Conservation (phyloP, 2,888 invertebrate species). For the Camptogramma bilineatum region DNA sequence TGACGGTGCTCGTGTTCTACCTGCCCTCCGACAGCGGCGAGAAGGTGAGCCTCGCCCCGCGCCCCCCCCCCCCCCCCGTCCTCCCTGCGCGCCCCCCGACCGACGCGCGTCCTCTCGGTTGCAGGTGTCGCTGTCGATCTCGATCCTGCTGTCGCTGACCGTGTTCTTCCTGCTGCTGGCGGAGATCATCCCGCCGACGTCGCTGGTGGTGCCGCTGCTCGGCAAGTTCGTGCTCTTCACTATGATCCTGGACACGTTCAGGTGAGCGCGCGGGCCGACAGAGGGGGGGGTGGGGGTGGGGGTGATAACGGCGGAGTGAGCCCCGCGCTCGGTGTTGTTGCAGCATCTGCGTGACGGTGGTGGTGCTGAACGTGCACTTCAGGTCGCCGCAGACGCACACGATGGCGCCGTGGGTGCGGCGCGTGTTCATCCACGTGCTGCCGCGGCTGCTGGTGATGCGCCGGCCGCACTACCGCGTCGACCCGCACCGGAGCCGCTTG, state of each 20-base stretch:
- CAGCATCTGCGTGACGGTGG: constrained; percentile 97
- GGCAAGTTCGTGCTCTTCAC: constrained; percentile 98
- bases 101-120: constrained; percentile 40
- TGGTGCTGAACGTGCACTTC: constrained; percentile 98
- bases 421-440: constrained; percentile 98
- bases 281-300: background rate
- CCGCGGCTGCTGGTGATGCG: constrained; percentile 97
- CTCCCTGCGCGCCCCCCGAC: background rate
- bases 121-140: constrained; percentile 96
- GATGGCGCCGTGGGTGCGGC: constrained; percentile 98
- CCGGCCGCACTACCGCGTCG: constrained; percentile 89
- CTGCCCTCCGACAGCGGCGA: constrained; percentile 99
- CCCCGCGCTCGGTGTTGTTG: constrained; percentile 21
- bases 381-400: constrained; percentile 98
- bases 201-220: constrained; percentile 95
- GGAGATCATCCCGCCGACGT: constrained; percentile 89
- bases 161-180: constrained; percentile 96
- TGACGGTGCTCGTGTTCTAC: constrained; percentile 98
- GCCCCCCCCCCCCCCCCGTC: background rate
- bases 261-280: constrained; percentile 82
- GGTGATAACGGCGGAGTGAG: background rate
- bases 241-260: constrained; percentile 97
- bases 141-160: constrained; percentile 96
- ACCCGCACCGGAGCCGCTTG: constrained; percentile 86
- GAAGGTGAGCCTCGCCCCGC: constrained; percentile 80